These are phyloP conservation scores for Eurosta solidaginis DNA, from an alignment of 1,140 invertebrate genomes.

Conservation along the genomic window DNA sequence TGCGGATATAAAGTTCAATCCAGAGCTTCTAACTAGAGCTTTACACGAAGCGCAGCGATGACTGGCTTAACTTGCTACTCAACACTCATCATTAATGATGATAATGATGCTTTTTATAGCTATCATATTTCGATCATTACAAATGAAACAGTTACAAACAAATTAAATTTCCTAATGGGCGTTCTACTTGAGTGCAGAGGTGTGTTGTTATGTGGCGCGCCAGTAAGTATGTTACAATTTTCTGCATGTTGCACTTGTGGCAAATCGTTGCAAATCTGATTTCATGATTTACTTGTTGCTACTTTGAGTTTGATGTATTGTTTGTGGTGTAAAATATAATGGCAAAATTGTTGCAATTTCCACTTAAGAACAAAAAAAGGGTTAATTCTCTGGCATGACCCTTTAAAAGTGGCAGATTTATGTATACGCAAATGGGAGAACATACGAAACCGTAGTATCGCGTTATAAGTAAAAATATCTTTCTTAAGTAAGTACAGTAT, in stretches of 20 bases:
- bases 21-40: too few relatives aligned
- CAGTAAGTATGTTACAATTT: conserved; percentile 3
- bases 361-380: background rate
- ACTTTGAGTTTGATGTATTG: background rate
- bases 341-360: background rate
- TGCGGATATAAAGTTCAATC: too few relatives aligned
- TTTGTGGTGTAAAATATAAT: background rate
- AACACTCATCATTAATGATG: too few relatives aligned
- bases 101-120: too few relatives aligned
- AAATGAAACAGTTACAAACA: too few relatives aligned
- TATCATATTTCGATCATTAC: too few relatives aligned
- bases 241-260: background rate
- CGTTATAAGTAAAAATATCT: too few relatives aligned
- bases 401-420: background rate
- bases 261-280: conserved; percentile 21
- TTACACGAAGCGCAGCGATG: too few relatives aligned
- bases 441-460: background rate
- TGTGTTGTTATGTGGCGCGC: background rate
- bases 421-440: background rate
- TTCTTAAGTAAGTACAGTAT: too few relatives aligned
- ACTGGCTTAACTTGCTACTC: too few relatives aligned
- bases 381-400: background rate
- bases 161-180: background rate
- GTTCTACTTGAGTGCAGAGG: background rate
- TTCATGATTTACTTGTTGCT: conserved; percentile 17